These are phyloP conservation scores for Passer domesticus DNA, from an alignment of 2,113 vertebrate species.

Conservation along the genomic window DNA sequence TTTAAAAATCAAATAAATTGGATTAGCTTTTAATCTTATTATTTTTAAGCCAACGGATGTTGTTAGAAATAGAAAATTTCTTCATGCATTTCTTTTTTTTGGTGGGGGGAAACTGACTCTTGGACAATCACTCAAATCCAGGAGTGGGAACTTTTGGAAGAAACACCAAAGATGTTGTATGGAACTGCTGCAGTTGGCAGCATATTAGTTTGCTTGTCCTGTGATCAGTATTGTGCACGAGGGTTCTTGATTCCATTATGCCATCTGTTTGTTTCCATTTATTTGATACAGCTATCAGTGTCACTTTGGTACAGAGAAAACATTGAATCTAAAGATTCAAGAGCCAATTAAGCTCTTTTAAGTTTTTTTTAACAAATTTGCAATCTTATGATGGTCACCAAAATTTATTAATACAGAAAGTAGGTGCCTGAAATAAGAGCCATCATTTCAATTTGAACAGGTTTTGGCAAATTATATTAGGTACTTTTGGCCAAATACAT, in stretches of 20 bases:
- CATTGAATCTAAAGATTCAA: background rate
- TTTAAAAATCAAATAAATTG: constrained; percentile 16
- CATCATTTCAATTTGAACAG: background rate
- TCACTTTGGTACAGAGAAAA: background rate
- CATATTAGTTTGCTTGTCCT: background rate
- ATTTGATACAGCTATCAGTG: background rate
- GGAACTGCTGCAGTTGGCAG: background rate
- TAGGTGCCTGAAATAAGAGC: background rate
- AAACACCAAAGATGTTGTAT: background rate
- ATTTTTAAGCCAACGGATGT: background rate
- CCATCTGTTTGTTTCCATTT: background rate
- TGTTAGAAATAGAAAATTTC: background rate
- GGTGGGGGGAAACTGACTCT: accelerated
- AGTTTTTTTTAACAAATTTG: background rate
- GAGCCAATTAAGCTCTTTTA: background rate
- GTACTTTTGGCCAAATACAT: background rate
- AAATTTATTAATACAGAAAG: background rate
- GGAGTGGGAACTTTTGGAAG: background rate
- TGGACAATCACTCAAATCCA: background rate
- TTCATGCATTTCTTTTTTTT: accelerated
- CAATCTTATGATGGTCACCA: background rate
- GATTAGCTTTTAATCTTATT: background rate
- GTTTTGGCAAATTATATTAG: background rate
- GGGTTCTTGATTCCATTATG: background rate
- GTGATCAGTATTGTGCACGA: background rate